Conservation (phyloP, 2,113 vertebrate species). For the Platysteira castanea region DNA sequence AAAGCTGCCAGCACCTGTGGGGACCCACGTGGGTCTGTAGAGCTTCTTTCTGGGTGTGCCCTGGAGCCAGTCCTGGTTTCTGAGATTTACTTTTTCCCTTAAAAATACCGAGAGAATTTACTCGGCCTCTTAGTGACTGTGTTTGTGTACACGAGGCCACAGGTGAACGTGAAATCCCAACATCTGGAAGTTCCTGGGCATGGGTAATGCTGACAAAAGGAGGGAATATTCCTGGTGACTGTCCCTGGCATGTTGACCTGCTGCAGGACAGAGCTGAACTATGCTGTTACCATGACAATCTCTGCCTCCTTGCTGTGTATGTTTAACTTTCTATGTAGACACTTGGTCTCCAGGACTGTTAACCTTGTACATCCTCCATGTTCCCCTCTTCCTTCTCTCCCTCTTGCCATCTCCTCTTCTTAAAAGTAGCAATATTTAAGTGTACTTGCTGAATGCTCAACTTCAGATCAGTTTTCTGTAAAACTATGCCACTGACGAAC, state of each 20-base stretch:
- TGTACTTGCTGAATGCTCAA: background rate
- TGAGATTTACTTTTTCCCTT: background rate
- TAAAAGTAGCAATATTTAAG: background rate
- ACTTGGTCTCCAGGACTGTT: conserved; percentile 21
- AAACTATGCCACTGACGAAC: background rate
- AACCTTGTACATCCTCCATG: background rate
- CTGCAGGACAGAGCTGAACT: background rate
- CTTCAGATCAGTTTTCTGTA: conserved; percentile 11
- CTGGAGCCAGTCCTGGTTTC: background rate
- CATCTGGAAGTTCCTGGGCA: background rate
- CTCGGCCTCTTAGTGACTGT: background rate
- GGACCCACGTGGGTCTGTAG: background rate
- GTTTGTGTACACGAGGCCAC: background rate
- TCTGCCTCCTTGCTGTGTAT: background rate
- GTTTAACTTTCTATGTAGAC: background rate
- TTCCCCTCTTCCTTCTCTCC: background rate
- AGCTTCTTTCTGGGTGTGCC: background rate
- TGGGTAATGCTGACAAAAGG: background rate
- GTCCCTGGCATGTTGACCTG: background rate
- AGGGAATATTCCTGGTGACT: background rate
- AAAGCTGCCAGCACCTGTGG: background rate
- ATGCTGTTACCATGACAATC: background rate
- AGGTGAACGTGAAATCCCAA: background rate
- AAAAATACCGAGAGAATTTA: background rate
- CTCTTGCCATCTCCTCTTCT: background rate